Base-by-base conservation (phyloP, 2,888 invertebrate species). In the Bursaphelenchus okinawaensis region DNA sequence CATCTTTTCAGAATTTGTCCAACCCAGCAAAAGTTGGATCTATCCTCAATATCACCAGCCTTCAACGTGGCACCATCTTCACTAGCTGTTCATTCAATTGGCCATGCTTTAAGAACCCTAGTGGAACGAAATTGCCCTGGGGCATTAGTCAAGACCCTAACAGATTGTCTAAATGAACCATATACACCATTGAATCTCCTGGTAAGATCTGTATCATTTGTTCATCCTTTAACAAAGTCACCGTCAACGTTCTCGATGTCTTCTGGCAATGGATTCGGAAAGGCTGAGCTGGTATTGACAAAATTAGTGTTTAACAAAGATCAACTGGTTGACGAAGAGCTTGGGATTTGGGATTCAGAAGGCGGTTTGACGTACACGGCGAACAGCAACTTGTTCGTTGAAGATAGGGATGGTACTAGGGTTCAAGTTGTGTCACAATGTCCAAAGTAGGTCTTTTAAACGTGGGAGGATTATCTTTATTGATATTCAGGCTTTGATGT, bases 111-210 rank as follows among this genome's bases (percentile, higher is more conserved):
- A 4, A 24, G 69, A 23, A 67, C 63, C 20, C 61, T 74, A 4
- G 63, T 70, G 12, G 74, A 74, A 24, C 63, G 64, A 57, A 65
- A 68, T 23, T 74, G 74, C 51, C 74, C 74, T 7, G 77, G 77
- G 52, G 75, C 77, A 7, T 68, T 77, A 50, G 68, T 77, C 0
- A 69, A 72, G 31, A 72, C 72, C 19, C 59, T 77, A 4, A 69
- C 70, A 24, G 77, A 77, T 55, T 77, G 76, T 65, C 59, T 77
- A 8, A 77, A 76, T 64, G 77, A 77, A 24, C 77, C 76, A 16
- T 69, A 72, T n/a, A 66, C 63, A 6, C 63, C 68, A 16, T 68
- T 77, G 22, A 69, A 72, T 65, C 64, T 68, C 40, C 63, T 76
- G 9, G 68, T 77, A 24, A 20, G 70, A 19, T 67, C 68, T 23